Base-by-base conservation (phyloP, 92 coral and sea anemone genomes). In the Nematostella vectensis region DNA sequence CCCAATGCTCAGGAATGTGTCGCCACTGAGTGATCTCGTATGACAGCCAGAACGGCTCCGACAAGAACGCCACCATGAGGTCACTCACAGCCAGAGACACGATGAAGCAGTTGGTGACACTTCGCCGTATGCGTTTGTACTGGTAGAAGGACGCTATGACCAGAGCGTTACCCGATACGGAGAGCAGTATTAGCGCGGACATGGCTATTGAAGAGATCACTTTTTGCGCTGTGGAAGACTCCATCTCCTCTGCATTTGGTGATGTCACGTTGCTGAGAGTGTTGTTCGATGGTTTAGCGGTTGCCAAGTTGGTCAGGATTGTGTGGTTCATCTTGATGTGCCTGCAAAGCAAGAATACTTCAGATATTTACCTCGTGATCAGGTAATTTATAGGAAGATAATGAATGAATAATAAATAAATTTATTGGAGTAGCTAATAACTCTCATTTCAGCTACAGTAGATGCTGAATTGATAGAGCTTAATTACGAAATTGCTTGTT, bases 1-100 rank as follows among this genome's bases (percentile, higher is more conserved):
- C 65, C 71, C 81, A 70, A 6, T 63, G 66, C 53, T 68, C 64
- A 25, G 87, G 96, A 9, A 88, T 58, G 42, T 80, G 65, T 8
- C 1, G 1, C 99, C 99, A 93, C 23, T 77, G 63, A 6, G 80
- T 81, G 45, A 87, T 82, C 58, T 93, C 85, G 40, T 62, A 75
- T 23, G 89, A 69, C 44, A 93, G 77, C 99, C 99, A 93, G 47
- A 93, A 81, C n/a, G 99, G 99, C 59, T 87, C 95, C 12, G 99
- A 69, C 22, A 87, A 50, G 38, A 86, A 68, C 11, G 99, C 96
- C 10, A 93, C 99, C 72, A 93, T 69, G 0, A 93, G 64, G 48
- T 93, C 99, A 28, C 93, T 83, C 45, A 82, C 78, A 1, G 99
- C 99, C 30, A 93, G 53, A 54, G 89, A 82, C 48, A 93, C 83